Evolutionary conservation across 2,797 vertebrate species (phyloP).

Genomic region (Esox masquinongy): DNA sequence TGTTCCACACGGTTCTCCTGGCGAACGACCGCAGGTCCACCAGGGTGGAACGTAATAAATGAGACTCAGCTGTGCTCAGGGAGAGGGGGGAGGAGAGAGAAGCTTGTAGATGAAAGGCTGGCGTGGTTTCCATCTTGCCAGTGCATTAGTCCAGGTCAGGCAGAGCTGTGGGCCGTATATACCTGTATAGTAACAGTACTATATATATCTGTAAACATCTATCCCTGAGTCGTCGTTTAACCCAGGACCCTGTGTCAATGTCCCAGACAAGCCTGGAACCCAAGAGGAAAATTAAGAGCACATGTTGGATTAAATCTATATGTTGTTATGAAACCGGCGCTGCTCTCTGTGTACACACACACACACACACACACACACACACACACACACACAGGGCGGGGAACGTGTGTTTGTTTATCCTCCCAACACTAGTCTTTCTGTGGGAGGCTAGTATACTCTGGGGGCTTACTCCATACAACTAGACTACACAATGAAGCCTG

Average conservation of each 20-base stretch:
- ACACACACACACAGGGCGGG: background rate
- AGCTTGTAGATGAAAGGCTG: conserved; percentile 51
- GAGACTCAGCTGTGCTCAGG: conserved; percentile 42
- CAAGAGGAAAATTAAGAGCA: background rate
- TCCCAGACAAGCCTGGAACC: background rate
- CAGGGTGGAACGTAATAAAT: conserved; percentile 54
- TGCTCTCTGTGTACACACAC: background rate
- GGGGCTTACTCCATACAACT: background rate
- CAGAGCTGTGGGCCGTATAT: background rate
- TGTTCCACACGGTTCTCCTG: conserved; percentile 9
- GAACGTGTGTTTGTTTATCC: background rate
- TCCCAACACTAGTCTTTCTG: conserved; percentile 27
- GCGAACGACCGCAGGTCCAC: conserved; percentile 47
- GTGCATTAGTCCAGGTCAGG: conserved; percentile 8
- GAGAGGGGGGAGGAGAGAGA: conserved; percentile 14
- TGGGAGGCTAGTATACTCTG: conserved; percentile 1
- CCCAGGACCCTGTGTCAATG: no score
- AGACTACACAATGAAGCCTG: background rate
- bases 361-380: no score
- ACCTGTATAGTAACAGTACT: no score
- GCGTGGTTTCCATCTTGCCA: conserved; percentile 41
- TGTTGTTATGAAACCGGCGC: background rate
- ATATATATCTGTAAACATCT: background rate
- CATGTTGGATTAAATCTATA: background rate
- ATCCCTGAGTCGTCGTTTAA: no score